Evolutionary conservation across 2,797 vertebrate species (phyloP).

Genomic region (Manis javanica): DNA sequence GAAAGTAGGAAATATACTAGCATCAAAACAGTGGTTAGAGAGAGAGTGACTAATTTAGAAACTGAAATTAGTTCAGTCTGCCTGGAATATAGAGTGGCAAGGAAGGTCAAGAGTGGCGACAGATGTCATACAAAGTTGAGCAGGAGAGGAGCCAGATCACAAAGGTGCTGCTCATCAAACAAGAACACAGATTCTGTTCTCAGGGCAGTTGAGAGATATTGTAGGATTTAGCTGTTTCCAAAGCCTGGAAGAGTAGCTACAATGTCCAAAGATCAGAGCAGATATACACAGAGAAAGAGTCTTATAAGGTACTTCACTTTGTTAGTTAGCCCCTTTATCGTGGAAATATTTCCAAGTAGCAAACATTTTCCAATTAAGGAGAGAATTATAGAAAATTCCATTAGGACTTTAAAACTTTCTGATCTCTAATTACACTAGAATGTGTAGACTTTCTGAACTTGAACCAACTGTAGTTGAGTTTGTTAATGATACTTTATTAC

Average conservation of each 20-base stretch:
- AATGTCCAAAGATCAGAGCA: not conserved
- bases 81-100: not conserved
- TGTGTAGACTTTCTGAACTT: constrained; percentile 73
- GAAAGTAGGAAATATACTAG: not conserved
- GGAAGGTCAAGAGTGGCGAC: not conserved
- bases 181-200: not conserved
- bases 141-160: not conserved
- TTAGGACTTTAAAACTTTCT: constrained; percentile 75
- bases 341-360: constrained; percentile 71
- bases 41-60: not conserved
- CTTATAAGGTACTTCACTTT: constrained; percentile 38
- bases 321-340: constrained; percentile 53
- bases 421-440: constrained; percentile 75
- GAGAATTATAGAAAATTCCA: constrained; percentile 79
- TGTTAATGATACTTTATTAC: constrained; percentile 79
- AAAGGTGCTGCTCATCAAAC: not conserved
- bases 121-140: not conserved
- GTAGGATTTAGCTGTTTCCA: not conserved
- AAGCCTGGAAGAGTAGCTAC: not conserved
- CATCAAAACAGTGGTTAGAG: not conserved
- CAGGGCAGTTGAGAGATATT: not conserved
- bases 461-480: constrained; percentile 69
- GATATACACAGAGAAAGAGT: not conserved
- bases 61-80: not conserved
- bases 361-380: constrained; percentile 75